Base-by-base conservation (phyloP, 1,140 invertebrate species). In the Dryas iulia region DNA sequence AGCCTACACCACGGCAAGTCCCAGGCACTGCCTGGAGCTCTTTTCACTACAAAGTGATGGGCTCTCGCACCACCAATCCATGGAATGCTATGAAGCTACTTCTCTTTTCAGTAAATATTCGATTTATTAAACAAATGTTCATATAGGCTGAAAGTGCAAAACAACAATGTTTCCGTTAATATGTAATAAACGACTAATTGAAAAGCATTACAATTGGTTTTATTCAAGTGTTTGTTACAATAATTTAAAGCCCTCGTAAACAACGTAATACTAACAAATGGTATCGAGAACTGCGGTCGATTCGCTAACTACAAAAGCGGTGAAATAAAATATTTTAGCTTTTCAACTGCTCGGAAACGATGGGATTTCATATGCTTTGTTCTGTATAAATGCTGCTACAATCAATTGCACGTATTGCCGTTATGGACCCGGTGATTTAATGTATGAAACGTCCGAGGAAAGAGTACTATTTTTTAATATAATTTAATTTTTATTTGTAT, bases 281-380 rank as follows among this genome's bases (percentile, higher is more conserved):
- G 25, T 66, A 66, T 66, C 57, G 57, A 59, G 47, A 56, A 47
- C 30, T 67, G 65, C 25, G 65, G 58, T 59, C 57, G 39, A 12
- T 39, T 25, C 24, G 28, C 47, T 54, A 31, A 61, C 57, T 67
- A 62, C 66, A 67, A 69, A 62, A 73, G 71, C 61, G 60, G 24
- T 23, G 31, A 59, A 71, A 66, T 71, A 66, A 71, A 69, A 66
- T 66, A 71, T 66, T 59, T 35, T 58, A 66, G 57, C 66, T 31
- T 65, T 68, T 59, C 71, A 65, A 53, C 60, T 30, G 57, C 25
- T 57, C 33, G 60, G 39, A 63, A 68, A 31, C 64, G 47, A 68
- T 65, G 54, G 61, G 54, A 73, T 66, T 69, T 69, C 61, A 65
- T 69, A 60, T 62, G 71, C 66, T 73, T 73, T 69, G 71, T 73